These are phyloP conservation scores for Gephyroberyx darwinii DNA, from an alignment of 2,797 vertebrate genomes.

Conservation along the genomic window DNA sequence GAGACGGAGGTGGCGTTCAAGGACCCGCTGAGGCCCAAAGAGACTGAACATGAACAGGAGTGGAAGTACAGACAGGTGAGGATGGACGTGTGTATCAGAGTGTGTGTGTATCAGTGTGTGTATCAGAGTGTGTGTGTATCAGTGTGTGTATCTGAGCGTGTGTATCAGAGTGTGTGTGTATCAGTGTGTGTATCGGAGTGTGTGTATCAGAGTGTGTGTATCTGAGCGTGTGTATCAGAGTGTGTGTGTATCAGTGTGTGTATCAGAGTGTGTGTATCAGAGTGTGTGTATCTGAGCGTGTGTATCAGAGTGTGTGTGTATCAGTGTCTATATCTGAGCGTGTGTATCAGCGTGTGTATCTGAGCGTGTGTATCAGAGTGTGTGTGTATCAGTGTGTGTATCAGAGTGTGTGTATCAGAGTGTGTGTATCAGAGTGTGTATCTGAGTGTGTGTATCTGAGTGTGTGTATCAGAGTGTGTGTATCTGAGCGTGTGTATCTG, in stretches of 20 bases:
- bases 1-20: slow-evolving; percentile 88
- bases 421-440: neutral
- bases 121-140: neutral
- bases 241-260: neutral
- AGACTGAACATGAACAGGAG: slow-evolving; percentile 96
- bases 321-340: too few relatives aligned
- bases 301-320: neutral
- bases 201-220: too few relatives aligned
- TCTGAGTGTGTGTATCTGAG: neutral
- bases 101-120: neutral
- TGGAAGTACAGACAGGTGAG: slow-evolving; percentile 98
- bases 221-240: too few relatives aligned
- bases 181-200: too few relatives aligned
- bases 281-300: neutral
- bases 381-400: too few relatives aligned
- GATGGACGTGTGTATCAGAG: neutral
- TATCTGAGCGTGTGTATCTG: too few relatives aligned
- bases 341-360: too few relatives aligned
- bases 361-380: too few relatives aligned
- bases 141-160: neutral
- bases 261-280: too few relatives aligned
- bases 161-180: neutral
- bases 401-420: neutral
- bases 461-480: neutral
- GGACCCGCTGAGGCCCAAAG: slow-evolving; percentile 92